phyloP scores from a whole-genome alignment of 2,888 invertebrate species.

The Megalurothrips usitatus region DNA sequence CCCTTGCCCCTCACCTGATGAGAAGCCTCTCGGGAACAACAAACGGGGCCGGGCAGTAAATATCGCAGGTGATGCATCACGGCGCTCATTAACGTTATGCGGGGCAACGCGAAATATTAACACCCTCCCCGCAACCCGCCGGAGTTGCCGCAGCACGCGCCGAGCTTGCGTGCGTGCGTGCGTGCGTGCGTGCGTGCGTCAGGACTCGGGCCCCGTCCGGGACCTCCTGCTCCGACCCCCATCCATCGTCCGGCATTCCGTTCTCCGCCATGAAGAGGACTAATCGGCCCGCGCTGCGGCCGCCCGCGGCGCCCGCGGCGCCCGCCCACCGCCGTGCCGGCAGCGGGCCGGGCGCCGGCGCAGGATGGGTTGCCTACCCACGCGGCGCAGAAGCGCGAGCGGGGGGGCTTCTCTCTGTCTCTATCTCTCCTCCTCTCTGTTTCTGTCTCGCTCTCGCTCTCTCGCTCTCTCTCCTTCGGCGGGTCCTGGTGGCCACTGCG shows the following conservation, averaged over 20 bases:
- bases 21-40: not conserved
- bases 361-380: not conserved
- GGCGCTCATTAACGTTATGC: not conserved
- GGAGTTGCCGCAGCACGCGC: not conserved
- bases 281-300: not conserved
- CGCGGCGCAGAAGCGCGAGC: not conserved
- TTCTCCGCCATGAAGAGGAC: not conserved
- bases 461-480: too few relatives aligned
- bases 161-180: not conserved
- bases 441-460: too few relatives aligned
- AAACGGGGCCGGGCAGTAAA: not conserved
- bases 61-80: not conserved
- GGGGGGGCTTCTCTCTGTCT: too few relatives aligned
- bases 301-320: not conserved
- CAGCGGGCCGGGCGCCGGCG: not conserved
- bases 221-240: not conserved
- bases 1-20: not conserved
- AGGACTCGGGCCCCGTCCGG: not conserved
- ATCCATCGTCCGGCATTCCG: constrained; percentile 6
- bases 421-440: too few relatives aligned
- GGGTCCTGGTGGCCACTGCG: too few relatives aligned
- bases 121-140: not conserved
- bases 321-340: not conserved
- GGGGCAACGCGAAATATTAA: not conserved
- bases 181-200: too few relatives aligned